phyloP scores from a whole-genome alignment of 2,888 invertebrate genomes.

The Myopa testacea region DNA sequence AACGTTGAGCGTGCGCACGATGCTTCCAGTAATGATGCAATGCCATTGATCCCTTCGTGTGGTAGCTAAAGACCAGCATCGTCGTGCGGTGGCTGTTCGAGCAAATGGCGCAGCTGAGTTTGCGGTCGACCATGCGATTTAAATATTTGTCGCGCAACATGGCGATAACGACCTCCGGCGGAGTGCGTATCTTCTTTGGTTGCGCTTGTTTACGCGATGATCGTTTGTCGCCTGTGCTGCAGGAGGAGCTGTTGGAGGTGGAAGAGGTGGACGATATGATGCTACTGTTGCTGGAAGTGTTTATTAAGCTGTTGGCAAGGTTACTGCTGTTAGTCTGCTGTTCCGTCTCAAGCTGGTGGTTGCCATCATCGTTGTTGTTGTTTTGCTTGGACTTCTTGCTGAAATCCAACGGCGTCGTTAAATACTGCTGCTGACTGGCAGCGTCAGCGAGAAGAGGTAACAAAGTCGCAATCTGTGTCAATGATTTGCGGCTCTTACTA shows the following conservation, averaged over 20 bases:
- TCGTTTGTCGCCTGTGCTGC: constrained; percentile 56
- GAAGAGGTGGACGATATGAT: too few species aligned
- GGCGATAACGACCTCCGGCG: constrained; percentile 62
- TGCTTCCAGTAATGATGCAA: constrained; percentile 72
- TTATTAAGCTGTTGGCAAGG: neutral
- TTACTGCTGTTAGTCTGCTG: neutral
- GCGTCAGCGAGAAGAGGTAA: constrained; percentile 61
- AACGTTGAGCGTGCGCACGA: constrained; percentile 51
- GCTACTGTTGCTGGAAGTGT: neutral
- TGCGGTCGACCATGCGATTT: constrained; percentile 65
- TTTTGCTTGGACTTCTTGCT: constrained; percentile 55
- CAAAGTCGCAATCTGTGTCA: constrained; percentile 60
- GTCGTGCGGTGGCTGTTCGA: constrained; percentile 54
- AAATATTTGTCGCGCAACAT: constrained; percentile 68
- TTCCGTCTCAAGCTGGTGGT: neutral
- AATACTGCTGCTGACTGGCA: constrained; percentile 60
- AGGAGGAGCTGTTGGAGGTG: neutral
- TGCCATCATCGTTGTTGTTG: neutral
- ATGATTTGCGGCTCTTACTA: constrained; percentile 54
- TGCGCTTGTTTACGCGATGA: constrained; percentile 70
- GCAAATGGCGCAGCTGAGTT: constrained; percentile 63
- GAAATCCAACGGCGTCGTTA: constrained; percentile 60
- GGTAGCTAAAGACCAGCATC: constrained; percentile 68
- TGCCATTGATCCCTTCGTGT: constrained; percentile 69
- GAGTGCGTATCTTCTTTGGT: constrained; percentile 68